Evolutionary conservation across 2,797 vertebrate genomes (phyloP).

Genomic region (Onychomys torridus): DNA sequence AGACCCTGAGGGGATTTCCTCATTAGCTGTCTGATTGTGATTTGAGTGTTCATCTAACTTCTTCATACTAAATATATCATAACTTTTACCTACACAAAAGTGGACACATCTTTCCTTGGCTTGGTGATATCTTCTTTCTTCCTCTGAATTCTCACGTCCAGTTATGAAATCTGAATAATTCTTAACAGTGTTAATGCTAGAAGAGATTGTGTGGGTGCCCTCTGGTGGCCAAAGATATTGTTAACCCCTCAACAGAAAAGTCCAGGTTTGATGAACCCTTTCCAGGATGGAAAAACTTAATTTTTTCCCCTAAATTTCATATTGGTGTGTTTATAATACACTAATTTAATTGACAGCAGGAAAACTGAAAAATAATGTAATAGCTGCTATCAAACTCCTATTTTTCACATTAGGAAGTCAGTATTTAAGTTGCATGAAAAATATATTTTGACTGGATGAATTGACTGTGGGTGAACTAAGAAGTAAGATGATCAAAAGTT

Average conservation of each 20-base stretch:
- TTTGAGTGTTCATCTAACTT: background rate
- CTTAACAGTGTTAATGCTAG: constrained; percentile 49
- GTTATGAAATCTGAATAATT: constrained; percentile 52
- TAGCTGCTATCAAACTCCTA: background rate
- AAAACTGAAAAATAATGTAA: background rate
- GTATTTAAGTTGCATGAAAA: constrained; percentile 45
- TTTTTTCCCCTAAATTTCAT: constrained; percentile 30
- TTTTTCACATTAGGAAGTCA: constrained; percentile 32
- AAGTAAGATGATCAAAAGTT: background rate
- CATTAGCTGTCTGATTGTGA: background rate
- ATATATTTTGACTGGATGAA: background rate
- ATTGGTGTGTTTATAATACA: background rate
- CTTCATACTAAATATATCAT: background rate
- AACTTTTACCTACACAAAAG: background rate
- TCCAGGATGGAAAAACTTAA: constrained; percentile 18
- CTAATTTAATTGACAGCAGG: background rate
- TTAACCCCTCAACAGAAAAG: constrained; percentile 33
- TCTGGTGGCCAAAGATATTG: constrained; percentile 66
- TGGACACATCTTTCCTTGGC: background rate
- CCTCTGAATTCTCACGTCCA: constrained; percentile 15
- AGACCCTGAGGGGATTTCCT: background rate
- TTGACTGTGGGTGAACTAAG: background rate
- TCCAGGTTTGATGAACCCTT: background rate
- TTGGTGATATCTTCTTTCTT: background rate
- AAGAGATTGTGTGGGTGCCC: constrained; percentile 70